Percentiles rank a stretch among this genome's conserved stretches.
These are phyloP conservation scores for Cyaniris semiargus DNA, from an alignment of 2,888 invertebrate genomes.

Conservation along the genomic window DNA sequence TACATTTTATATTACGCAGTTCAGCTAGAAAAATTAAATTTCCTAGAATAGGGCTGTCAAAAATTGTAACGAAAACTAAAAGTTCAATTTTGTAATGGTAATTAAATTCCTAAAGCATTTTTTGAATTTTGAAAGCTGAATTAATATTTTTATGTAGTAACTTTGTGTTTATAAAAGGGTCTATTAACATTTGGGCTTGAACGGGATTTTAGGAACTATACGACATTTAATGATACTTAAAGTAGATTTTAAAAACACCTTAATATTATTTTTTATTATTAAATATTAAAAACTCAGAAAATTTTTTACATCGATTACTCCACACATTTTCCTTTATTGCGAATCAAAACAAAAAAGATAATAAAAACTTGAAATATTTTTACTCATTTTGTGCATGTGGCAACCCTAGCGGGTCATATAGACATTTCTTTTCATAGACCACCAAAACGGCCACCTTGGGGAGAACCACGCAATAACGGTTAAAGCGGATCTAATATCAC, in stretches of 20 bases:
- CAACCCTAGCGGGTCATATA: conserved; percentile 22
- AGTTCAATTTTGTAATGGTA: background rate
- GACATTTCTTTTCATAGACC: conserved; percentile 29
- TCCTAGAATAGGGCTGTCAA: conserved; percentile 2
- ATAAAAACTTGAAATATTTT: background rate
- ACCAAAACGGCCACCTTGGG: conserved; percentile 28
- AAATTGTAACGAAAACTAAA: background rate
- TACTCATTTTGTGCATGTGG: background rate
- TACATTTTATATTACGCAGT: conserved; percentile 27
- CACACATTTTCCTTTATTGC: no score
- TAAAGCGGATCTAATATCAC: conserved; percentile 28
- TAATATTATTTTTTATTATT: no score
- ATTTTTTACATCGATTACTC: no score
- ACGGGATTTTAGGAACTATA: no score
- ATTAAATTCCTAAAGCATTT: background rate
- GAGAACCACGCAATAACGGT: conserved; percentile 21
- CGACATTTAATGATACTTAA: no score
- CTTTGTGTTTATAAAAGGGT: no score
- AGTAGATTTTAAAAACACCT: no score
- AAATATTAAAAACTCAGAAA: no score
- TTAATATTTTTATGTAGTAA: no score
- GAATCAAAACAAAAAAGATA: background rate
- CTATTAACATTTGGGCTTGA: no score
- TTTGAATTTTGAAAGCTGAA: background rate
- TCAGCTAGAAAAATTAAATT: conserved; percentile 28